Conservation (phyloP, 2,797 vertebrate genomes). For the Peromyscus nudipes region DNA sequence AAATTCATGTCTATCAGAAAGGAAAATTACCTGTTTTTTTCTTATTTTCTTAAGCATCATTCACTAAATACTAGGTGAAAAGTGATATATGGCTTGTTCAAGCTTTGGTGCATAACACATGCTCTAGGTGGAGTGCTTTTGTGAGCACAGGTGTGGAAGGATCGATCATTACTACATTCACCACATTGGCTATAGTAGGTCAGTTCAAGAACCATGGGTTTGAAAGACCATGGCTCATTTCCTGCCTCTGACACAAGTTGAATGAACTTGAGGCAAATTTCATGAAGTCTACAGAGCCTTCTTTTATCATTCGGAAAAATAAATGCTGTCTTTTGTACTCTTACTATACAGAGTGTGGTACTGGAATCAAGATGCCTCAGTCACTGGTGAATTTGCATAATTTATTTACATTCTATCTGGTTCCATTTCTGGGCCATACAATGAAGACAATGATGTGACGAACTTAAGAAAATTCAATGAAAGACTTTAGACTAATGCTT, state of each 20-base stretch:
- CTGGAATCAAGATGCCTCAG: not conserved
- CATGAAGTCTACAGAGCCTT: not conserved
- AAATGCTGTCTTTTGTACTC: not conserved
- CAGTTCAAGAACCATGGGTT: not conserved
- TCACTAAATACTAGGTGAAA: conserved; percentile 8
- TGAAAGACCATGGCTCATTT: not conserved
- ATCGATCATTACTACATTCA: not conserved
- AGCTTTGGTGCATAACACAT: not conserved
- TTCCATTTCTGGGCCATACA: not conserved
- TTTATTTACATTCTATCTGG: not conserved
- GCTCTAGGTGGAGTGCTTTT: not conserved
- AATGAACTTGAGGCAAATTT: not conserved
- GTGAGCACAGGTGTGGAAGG: not conserved
- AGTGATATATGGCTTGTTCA: not conserved
- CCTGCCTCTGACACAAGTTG: not conserved
- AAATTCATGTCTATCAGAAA: conserved; percentile 6
- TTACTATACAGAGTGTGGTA: not conserved
- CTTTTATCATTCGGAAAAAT: not conserved
- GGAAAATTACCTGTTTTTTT: not conserved
- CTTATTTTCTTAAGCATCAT: conserved; percentile 29
- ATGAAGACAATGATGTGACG: not conserved
- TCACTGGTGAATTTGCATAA: not conserved
- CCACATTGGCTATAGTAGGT: not conserved
- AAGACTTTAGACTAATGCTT: conserved; percentile 19
- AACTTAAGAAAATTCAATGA: not conserved